These are phyloP conservation scores for Beris morrisii DNA, from an alignment of 2,888 invertebrate genomes.

Conservation along the genomic window DNA sequence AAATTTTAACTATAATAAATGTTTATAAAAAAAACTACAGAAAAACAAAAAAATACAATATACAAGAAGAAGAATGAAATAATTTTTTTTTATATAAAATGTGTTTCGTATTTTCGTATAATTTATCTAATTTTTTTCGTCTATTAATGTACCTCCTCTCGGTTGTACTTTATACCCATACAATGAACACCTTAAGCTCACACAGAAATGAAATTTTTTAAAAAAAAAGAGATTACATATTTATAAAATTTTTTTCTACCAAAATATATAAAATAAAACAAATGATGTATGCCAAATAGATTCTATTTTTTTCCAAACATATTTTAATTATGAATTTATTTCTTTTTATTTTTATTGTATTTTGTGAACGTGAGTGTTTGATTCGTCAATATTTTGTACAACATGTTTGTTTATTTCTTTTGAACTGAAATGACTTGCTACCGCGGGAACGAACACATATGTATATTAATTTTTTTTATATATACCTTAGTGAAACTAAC, in stretches of 20 bases:
- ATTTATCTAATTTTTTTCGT: conserved; percentile 38
- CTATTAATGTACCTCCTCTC: too few species aligned
- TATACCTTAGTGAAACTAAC: too few species aligned
- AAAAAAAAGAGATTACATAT: too few species aligned
- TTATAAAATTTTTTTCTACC: conserved; percentile 10
- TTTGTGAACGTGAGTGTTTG: conserved; percentile 10
- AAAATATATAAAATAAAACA: background rate
- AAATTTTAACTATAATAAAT: conserved; percentile 22
- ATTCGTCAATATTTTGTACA: background rate
- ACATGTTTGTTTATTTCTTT: conserved; percentile 2
- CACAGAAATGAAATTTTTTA: conserved; percentile 33
- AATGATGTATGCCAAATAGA: conserved; percentile 14
- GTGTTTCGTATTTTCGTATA: conserved; percentile 37
- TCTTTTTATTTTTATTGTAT: background rate
- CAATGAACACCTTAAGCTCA: conserved; percentile 26
- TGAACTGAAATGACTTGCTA: background rate
- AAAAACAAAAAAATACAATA: conserved; percentile 24
- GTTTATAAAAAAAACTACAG: conserved; percentile 30
- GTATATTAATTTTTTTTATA: too few species aligned
- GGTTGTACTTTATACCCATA: conserved; percentile 38
- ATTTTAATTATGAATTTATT: conserved; percentile 16
- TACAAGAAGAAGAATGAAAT: conserved; percentile 3
- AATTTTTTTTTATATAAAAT: conserved; percentile 17
- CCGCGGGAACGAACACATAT: too few species aligned
- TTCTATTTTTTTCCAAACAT: conserved; percentile 19